These are phyloP conservation scores for Halictus ligatus DNA, from an alignment of 2,888 invertebrate genomes.

Conservation along the genomic window DNA sequence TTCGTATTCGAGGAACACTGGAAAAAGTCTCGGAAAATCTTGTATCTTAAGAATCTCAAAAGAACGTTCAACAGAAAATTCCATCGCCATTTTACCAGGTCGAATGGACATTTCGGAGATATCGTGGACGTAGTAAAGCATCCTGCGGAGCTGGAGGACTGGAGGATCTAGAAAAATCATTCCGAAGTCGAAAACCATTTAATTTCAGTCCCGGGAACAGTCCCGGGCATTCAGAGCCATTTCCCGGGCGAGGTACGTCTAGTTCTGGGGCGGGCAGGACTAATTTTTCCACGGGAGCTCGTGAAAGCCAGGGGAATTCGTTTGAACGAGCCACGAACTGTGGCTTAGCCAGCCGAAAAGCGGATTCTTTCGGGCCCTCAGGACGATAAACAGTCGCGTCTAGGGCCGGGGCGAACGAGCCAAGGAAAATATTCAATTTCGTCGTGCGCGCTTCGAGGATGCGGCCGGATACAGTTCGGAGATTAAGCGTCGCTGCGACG, in stretches of 20 bases:
- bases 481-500: slow-evolving; percentile 58
- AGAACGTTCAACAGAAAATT: background rate
- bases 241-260: background rate
- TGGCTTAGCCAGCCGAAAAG: background rate
- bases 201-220: background rate
- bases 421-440: slow-evolving; percentile 57
- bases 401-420: background rate
- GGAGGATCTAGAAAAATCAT: background rate
- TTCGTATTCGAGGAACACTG: background rate
- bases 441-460: slow-evolving; percentile 26
- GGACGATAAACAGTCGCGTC: slow-evolving; percentile 24
- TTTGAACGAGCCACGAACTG: slow-evolving; percentile 13
- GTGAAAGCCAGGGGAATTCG: background rate
- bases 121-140: background rate
- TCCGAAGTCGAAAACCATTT: background rate
- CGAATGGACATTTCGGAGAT: background rate
- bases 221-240: background rate
- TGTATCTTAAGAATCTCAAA: no score
- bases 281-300: background rate
- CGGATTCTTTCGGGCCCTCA: background rate
- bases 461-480: slow-evolving; percentile 49
- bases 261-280: background rate
- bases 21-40: background rate
- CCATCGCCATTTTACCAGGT: background rate
- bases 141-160: background rate